Base-by-base conservation (phyloP, 2,888 invertebrate genomes). In the Drosophila niveifrons region DNA sequence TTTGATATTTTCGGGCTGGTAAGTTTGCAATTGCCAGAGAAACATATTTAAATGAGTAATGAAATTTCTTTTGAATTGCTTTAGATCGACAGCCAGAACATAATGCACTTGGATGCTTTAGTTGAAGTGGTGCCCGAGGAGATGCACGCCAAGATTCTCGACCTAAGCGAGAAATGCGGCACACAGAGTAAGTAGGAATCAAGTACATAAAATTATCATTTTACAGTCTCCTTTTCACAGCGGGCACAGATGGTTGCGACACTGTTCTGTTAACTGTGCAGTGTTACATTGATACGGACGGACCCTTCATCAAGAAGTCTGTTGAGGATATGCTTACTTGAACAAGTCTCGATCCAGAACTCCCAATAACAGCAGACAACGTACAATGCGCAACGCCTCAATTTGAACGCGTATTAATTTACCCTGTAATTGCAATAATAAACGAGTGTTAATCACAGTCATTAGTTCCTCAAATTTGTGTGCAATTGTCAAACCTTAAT, bases 341-440 rank as follows among this genome's bases (percentile, higher is more conserved):
- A 90, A 91, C 15, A 90, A 65, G 17, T 78, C 81, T 34, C 88
- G 85, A 70, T 91, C 90, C 28, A 89, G 71, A 18, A 85, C 53
- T n/a, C 86, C 88, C 15, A 91, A 65, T 36, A 91, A 28, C 68
- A 92, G 76, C 58, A 92, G 63, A 34, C 90, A 90, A 15, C 91
- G 91, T 48, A 92, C 62, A 13, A 91, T 88, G 7, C 93, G 90
- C 43, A 92, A 73, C 2, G 90, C 93, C 93, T 96, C 96, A 28
- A 94, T 94, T 91, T 96, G 96, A 66, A 95, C 89, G 58, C 90
- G 91, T 44, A 93, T 90, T 50, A 92, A 73, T 70, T 90, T 89
- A 39, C 73, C 86, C 92, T 92, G 63, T 2, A 63, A 31, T n/a
- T 15, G 2, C 17, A 55, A 36, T 15, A 56, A 28, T 8, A n/a